Percentiles rank a stretch among this genome's conserved stretches.
These are phyloP conservation scores for Edolisoma coerulescens DNA, from an alignment of 2,113 vertebrate species.

Conservation along the genomic window DNA sequence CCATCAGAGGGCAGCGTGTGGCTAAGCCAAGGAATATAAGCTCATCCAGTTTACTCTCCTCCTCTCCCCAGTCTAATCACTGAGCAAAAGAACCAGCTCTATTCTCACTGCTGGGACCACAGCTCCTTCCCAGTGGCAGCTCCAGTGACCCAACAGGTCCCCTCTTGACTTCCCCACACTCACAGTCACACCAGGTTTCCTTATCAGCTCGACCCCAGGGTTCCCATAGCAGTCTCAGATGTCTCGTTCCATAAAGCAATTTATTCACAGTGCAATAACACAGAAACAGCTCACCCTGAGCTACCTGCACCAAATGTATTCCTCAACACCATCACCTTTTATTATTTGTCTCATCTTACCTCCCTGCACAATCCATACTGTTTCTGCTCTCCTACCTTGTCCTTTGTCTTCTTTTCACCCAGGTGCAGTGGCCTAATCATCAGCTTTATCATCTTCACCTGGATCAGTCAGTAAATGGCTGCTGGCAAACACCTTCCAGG, in stretches of 20 bases:
- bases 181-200: background rate
- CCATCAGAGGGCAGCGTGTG: background rate
- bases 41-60: background rate
- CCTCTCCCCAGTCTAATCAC: background rate
- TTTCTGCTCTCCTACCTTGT: background rate
- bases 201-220: accelerated
- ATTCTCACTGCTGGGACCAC: background rate
- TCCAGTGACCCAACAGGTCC: background rate
- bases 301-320: background rate
- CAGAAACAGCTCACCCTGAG: background rate
- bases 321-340: background rate
- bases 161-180: background rate
- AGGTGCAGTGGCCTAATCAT: background rate
- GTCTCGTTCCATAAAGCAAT: background rate
- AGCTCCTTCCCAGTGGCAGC: background rate
- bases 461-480: background rate
- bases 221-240: background rate
- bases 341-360: background rate
- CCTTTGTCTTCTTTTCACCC: background rate
- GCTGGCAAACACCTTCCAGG: background rate
- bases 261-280: background rate
- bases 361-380: background rate
- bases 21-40: background rate
- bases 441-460: background rate
- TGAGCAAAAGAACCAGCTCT: background rate